A percentile compares a stretch with the other conserved stretches of the same genome.
Conservation (phyloP, 1,140 invertebrate species). For the Campoletis sonorensis region DNA sequence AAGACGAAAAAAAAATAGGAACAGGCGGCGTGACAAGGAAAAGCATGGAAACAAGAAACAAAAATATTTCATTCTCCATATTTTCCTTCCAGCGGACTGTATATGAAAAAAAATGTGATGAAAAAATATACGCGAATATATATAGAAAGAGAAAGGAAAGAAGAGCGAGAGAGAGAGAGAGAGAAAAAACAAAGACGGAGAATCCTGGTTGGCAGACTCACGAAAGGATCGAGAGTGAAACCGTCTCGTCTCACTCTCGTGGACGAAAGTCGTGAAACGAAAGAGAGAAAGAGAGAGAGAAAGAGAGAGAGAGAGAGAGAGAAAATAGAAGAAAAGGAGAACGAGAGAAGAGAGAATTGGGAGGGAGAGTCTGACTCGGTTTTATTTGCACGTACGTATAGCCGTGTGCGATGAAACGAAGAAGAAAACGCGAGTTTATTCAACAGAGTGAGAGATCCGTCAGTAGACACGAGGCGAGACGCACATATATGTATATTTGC, state of each 20-base stretch:
- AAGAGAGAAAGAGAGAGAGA: neutral
- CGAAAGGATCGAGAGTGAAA: neutral
- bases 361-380: neutral
- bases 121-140: too few relatives aligned
- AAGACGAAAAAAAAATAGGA: too few relatives aligned
- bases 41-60: too few relatives aligned
- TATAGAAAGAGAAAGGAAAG: too few relatives aligned
- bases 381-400: neutral
- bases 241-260: neutral
- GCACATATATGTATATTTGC: neutral
- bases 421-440: constrained; percentile 28
- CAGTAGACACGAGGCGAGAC: constrained; percentile 17
- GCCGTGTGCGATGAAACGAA: neutral
- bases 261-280: neutral
- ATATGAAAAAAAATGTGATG: too few relatives aligned
- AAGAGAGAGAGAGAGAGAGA: too few relatives aligned
- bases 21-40: too few relatives aligned
- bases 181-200: neutral
- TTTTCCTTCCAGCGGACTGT: too few relatives aligned
- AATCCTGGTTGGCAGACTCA: neutral
- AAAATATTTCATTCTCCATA: too few relatives aligned
- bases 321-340: too few relatives aligned
- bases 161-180: too few relatives aligned
- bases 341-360: too few relatives aligned
- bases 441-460: constrained; percentile 27